Evolutionary conservation across 2,797 vertebrate genomes (phyloP).

Genomic region (Mormyrus proboscirostris): DNA sequence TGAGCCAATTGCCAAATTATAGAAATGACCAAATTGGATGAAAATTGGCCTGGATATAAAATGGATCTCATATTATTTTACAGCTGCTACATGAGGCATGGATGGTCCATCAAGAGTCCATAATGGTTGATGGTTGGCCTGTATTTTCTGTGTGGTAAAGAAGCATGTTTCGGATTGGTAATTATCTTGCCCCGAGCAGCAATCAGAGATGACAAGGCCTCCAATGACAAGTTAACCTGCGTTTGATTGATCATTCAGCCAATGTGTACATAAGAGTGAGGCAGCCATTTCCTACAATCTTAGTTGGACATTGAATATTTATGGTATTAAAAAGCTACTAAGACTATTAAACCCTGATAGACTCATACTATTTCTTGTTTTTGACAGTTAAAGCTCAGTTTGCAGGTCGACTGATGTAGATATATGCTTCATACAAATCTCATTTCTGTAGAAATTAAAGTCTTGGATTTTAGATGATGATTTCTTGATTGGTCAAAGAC

Average conservation of each 20-base stretch:
- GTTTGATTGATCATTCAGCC: neutral
- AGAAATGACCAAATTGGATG: slow-evolving; percentile 29
- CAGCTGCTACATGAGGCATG: neutral
- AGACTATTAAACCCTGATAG: neutral
- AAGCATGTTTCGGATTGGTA: neutral
- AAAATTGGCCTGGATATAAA: slow-evolving; percentile 37
- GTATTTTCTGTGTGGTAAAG: neutral
- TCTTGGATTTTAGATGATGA: neutral
- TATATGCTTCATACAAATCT: neutral
- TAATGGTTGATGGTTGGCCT: neutral
- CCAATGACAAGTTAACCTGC: neutral
- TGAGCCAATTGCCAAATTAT: neutral
- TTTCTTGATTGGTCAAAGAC: neutral
- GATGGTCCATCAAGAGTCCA: neutral
- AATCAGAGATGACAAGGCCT: neutral
- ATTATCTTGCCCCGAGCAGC: neutral
- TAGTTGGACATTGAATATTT: neutral
- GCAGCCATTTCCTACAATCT: neutral
- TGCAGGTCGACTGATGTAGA: neutral
- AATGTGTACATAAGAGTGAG: neutral
- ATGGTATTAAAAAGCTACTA: neutral
- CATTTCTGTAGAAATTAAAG: neutral
- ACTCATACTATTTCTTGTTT: neutral
- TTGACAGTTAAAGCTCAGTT: neutral
- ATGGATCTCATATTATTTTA: slow-evolving; percentile 7